A percentile compares a stretch with the other conserved stretches of the same genome.
phyloP scores from a whole-genome alignment of 1,140 invertebrate species.

The Sycophila sp. region DNA sequence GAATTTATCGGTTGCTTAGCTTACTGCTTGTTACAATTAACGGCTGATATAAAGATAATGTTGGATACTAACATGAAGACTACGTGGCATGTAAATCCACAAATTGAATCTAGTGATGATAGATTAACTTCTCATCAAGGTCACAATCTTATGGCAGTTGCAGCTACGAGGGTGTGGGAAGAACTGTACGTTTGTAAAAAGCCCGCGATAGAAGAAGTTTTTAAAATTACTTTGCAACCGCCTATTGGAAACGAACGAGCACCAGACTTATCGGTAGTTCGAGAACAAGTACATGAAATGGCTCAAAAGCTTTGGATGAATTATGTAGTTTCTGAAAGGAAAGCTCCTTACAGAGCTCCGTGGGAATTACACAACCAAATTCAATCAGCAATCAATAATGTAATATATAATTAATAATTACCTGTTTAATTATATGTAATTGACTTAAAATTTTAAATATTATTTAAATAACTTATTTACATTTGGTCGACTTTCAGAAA shows the following conservation, averaged over 20 bases:
- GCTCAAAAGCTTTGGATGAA: conserved; percentile 89
- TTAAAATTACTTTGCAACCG: conserved; percentile 83
- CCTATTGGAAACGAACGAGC: conserved; percentile 79
- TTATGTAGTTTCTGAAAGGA: conserved; percentile 90
- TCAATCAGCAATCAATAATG: conserved; percentile 74
- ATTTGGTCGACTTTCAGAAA: conserved; percentile 72
- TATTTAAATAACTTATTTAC: neutral
- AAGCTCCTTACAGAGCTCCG: conserved; percentile 83
- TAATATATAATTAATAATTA: conserved; percentile 12
- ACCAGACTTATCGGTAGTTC: conserved; percentile 79
- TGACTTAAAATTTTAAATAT: neutral
- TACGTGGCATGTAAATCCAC: conserved; percentile 89
- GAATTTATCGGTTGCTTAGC: conserved; percentile 96
- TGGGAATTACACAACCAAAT: conserved; percentile 96
- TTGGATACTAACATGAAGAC: conserved; percentile 82
- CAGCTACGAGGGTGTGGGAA: conserved; percentile 95
- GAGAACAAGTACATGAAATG: conserved; percentile 86
- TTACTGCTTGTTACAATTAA: conserved; percentile 94
- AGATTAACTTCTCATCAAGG: conserved; percentile 82
- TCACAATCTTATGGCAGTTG: conserved; percentile 87
- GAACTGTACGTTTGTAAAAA: conserved; percentile 97
- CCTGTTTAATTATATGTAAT: neutral
- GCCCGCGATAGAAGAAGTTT: conserved; percentile 92
- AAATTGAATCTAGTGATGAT: conserved; percentile 78
- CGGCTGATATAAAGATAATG: conserved; percentile 88